Evolutionary conservation across 1,140 invertebrate species (phyloP), one percentile per base, ranked within the genome.

Genomic region (Branchinecta lindahli): DNA sequence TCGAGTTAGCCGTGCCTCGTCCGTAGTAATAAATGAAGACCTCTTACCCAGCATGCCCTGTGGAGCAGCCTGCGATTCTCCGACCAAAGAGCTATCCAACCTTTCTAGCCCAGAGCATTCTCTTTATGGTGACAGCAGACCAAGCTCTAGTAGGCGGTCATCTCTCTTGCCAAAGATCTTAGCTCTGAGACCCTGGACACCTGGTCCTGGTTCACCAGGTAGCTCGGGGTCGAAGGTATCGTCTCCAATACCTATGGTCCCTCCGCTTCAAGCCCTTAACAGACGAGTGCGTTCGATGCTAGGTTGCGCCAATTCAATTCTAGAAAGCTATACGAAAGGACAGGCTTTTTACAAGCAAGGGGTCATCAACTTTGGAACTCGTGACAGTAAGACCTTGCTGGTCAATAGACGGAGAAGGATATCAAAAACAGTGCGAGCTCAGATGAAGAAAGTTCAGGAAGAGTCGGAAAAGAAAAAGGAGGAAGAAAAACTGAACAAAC

Each of bases 211-310:
- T 44, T 68, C 61, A 0, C 47, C 68, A 0, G 68, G 45, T 12
- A 46, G 44, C n/a, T 47, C 68, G 10, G 66, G n/a, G 8, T 71
- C 70, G 8, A 46, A n/a, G 5, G 8, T 47, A 70, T 52, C 46
- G 10, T 65, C 71, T 0, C 65, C 71, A 8, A 46, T 65, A 8
- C 44, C 71, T 6, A 46, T 72, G 65, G 71, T 70, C 4, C 46
- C 71, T 10, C 71, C 68, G 8, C 65, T 72, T 20, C 71, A 72
- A 12, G 71, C 71, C 8, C 71, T 72, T 44, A 72, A 72, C 66
- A 44, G 45, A 12, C 68, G 69, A 66, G 71, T 72, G 9, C 46
- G 68, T 10, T 66, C 46, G 21, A 70, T 72, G 20, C 9, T 72
- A 44, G 71, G 71, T 7, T 72, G 68, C 20, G 71, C 68, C 20